Evolutionary conservation across 2,797 vertebrate genomes (phyloP).

Genomic region (Acropternis orthonyx): DNA sequence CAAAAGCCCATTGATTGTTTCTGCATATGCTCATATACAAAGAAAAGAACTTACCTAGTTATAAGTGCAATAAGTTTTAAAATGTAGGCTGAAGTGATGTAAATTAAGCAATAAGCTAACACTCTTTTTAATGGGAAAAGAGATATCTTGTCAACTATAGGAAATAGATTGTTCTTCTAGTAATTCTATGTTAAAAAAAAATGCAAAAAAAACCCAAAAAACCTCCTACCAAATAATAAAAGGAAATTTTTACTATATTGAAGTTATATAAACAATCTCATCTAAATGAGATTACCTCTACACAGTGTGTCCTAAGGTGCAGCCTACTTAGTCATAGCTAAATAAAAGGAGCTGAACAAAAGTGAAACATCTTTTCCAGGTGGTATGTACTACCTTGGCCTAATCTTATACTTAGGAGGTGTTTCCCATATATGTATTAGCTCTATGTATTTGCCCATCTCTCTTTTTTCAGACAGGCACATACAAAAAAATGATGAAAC

Average conservation of each 20-base stretch:
- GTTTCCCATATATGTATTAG: not conserved
- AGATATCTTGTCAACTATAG: not conserved
- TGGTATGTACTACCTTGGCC: not conserved
- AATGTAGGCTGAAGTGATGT: not conserved
- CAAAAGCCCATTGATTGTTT: not conserved
- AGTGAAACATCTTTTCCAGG: not conserved
- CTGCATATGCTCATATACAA: not conserved
- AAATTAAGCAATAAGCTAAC: not conserved
- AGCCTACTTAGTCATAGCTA: not conserved
- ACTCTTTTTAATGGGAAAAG: not conserved
- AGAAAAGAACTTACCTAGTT: not conserved
- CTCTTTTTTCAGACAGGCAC: not conserved
- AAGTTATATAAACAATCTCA: not conserved
- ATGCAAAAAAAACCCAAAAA: rapidly evolving
- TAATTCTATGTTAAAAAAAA: not conserved
- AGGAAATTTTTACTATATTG: not conserved
- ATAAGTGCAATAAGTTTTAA: not conserved
- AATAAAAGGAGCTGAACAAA: not conserved
- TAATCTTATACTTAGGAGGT: not conserved
- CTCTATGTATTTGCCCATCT: not conserved
- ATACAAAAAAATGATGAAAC: not conserved
- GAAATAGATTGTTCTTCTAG: not conserved
- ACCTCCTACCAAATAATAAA: not conserved
- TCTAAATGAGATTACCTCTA: not conserved
- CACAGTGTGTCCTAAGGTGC: not conserved